Conservation (phyloP, 2,113 vertebrate species). For the Cheirogaleus medius region DNA sequence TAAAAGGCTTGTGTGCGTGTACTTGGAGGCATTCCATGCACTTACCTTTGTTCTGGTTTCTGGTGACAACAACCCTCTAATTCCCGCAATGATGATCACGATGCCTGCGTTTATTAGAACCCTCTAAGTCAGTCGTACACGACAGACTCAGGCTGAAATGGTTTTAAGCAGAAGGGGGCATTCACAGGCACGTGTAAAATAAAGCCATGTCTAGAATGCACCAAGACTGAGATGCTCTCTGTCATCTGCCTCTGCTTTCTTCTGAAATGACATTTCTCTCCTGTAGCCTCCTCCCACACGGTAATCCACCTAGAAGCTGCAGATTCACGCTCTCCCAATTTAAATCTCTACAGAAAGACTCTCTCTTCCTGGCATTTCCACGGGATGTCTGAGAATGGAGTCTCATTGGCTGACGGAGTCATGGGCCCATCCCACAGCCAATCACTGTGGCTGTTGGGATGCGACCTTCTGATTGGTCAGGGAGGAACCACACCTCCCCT, state of each 20-base stretch:
- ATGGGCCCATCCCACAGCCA: background rate
- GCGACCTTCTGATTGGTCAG: background rate
- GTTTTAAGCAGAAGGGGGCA: background rate
- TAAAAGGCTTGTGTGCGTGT: background rate
- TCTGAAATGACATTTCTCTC: background rate
- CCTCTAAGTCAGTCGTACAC: background rate
- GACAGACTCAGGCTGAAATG: background rate
- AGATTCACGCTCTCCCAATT: accelerated
- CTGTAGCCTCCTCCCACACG: accelerated
- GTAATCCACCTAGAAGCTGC: background rate
- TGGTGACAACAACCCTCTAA: background rate
- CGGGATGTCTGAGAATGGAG: too few species aligned
- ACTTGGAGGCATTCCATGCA: background rate
- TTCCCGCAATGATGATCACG: too few species aligned
- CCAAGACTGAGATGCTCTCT: too few species aligned
- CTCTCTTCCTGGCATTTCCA: background rate
- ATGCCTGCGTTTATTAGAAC: too few species aligned
- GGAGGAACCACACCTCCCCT: too few species aligned
- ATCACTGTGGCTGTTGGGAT: background rate
- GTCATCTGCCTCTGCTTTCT: too few species aligned
- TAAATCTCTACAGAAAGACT: background rate
- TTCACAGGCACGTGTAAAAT: background rate
- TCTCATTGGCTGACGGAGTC: background rate
- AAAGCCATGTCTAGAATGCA: background rate
- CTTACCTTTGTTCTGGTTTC: background rate